Evolutionary conservation across 2,113 vertebrate genomes (phyloP).

Genomic region (Proteles cristata): DNA sequence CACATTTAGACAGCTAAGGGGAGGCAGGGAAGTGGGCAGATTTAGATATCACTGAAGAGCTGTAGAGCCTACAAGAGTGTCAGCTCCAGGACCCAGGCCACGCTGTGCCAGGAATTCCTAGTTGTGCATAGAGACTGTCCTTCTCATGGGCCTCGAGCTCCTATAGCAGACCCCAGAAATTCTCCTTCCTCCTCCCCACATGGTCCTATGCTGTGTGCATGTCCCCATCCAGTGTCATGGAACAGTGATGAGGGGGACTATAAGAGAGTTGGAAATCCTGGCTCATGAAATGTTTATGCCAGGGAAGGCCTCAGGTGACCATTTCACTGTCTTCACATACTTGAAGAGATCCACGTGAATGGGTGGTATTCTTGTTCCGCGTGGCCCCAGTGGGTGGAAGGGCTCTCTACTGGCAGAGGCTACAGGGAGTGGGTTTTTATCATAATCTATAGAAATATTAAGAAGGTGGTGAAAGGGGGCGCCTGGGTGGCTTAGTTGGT

Average conservation of each 20-base stretch:
- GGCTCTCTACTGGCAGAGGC: neutral
- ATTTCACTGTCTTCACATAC: neutral
- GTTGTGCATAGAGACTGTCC: neutral
- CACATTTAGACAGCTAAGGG: neutral
- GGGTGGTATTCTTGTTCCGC: neutral
- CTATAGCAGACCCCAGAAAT: neutral
- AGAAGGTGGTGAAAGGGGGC: neutral
- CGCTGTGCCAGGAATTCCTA: neutral
- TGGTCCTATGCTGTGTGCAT: neutral
- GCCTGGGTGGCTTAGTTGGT: no score
- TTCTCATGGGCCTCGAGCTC: neutral
- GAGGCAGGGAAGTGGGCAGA: neutral
- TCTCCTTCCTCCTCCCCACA: neutral
- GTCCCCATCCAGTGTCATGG: neutral
- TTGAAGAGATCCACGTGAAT: neutral
- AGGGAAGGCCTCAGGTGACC: neutral
- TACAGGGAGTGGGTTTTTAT: neutral
- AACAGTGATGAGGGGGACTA: no score
- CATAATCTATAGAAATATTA: neutral
- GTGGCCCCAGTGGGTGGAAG: neutral
- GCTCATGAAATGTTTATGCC: neutral
- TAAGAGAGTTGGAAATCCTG: neutral
- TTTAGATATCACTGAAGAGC: neutral
- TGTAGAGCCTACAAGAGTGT: no score
- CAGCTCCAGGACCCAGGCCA: neutral